phyloP scores from a whole-genome alignment of 64 coral and sea anemone species.

The Pocillopora verrucosa region DNA sequence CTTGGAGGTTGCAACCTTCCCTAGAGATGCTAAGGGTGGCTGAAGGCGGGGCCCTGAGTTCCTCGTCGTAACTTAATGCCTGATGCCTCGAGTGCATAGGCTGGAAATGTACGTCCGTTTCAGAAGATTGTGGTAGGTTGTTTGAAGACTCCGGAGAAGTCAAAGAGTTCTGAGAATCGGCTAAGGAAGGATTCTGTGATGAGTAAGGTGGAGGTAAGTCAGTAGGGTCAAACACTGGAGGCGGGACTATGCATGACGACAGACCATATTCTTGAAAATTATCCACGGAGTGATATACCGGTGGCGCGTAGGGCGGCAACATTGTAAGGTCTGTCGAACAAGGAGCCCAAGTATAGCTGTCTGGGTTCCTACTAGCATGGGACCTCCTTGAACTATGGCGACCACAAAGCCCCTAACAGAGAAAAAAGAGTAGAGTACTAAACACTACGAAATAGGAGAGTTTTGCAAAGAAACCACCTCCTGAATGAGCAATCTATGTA shows the following conservation, averaged over 20 bases:
- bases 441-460: background rate
- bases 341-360: constrained; percentile 67
- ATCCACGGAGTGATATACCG: constrained; percentile 84
- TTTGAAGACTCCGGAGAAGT: constrained; percentile 7
- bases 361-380: constrained; percentile 36
- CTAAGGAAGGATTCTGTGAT: constrained; percentile 73
- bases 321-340: constrained; percentile 71
- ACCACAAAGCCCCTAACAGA: constrained; percentile 50
- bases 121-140: background rate
- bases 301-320: constrained; percentile 78
- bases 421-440: background rate
- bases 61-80: background rate
- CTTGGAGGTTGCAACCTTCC: background rate
- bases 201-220: constrained; percentile 90
- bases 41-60: background rate
- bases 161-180: constrained; percentile 62
- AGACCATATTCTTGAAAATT: constrained; percentile 82
- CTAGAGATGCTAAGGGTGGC: background rate
- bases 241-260: constrained; percentile 77
- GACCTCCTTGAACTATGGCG: constrained; percentile 59
- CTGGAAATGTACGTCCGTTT: background rate
- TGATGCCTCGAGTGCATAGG: background rate
- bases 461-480: background rate
- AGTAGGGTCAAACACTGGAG: constrained; percentile 86
- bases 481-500: background rate